These are phyloP conservation scores for Leucoptera coffeella DNA, from an alignment of 2,888 invertebrate species.

Conservation along the genomic window DNA sequence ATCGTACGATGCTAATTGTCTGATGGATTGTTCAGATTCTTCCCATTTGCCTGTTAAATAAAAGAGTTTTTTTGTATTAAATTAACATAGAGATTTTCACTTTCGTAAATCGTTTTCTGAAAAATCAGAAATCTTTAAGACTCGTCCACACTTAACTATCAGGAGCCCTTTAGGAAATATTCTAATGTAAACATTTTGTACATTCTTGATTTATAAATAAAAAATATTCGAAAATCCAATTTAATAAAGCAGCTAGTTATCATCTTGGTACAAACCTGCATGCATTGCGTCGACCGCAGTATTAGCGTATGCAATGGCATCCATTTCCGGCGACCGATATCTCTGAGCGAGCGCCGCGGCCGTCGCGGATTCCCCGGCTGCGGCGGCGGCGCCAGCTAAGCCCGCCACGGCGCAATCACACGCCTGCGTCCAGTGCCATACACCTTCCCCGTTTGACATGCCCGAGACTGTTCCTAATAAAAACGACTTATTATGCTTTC, in stretches of 20 bases:
- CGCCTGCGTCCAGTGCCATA: constrained; percentile 23
- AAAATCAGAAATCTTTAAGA: too few relatives aligned
- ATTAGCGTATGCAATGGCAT: constrained; percentile 6
- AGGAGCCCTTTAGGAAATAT: too few relatives aligned
- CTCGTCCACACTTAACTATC: too few relatives aligned
- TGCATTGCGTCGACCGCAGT: constrained; percentile 9
- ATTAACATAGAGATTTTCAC: too few relatives aligned
- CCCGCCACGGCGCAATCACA: constrained; percentile 11
- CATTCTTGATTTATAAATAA: too few relatives aligned
- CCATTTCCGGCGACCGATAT: constrained; percentile 12
- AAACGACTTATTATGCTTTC: too few relatives aligned
- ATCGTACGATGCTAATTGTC: constrained; percentile 61
- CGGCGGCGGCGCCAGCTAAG: constrained; percentile 19
- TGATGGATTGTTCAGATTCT: constrained; percentile 62
- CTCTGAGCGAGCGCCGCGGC: constrained; percentile 13
- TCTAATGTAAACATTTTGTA: too few relatives aligned
- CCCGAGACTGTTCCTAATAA: too few relatives aligned
- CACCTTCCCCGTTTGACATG: constrained; percentile 10
- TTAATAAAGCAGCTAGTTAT: too few relatives aligned
- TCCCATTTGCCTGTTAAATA: constrained; percentile 65
- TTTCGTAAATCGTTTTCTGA: too few relatives aligned
- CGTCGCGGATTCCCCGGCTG: constrained; percentile 24
- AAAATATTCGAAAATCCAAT: too few relatives aligned
- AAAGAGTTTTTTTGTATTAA: too few relatives aligned
- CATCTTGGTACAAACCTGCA: constrained; percentile 9